Evolutionary conservation across 2,797 vertebrate species (phyloP).

Genomic region (Leucoraja ocellata): DNA sequence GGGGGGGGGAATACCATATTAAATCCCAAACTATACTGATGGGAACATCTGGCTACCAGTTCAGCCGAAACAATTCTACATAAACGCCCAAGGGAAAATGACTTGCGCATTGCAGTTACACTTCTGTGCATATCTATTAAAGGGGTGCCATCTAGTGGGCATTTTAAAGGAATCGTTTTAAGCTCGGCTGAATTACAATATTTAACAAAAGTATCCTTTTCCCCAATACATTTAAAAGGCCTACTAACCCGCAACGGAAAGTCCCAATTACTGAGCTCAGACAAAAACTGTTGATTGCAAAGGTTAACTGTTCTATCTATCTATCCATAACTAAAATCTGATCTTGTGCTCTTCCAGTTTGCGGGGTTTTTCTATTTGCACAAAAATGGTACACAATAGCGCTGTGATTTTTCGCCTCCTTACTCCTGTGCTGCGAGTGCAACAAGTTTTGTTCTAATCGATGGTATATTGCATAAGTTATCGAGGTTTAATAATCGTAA

Average conservation of each 20-base stretch:
- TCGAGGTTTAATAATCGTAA: too few relatives aligned
- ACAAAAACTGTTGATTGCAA: background rate
- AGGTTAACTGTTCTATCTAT: background rate
- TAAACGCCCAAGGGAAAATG: background rate
- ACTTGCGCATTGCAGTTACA: conserved; percentile 1
- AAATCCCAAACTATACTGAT: background rate
- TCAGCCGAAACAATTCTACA: background rate
- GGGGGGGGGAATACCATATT: background rate
- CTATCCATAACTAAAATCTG: too few relatives aligned
- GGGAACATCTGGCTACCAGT: background rate
- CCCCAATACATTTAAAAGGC: background rate
- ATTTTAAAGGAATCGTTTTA: background rate
- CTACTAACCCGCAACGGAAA: background rate
- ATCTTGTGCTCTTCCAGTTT: too few relatives aligned
- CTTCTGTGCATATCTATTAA: background rate
- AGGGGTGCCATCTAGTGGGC: conserved; percentile 22
- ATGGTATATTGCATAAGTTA: too few relatives aligned
- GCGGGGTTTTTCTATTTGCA: too few relatives aligned
- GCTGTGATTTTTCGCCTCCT: too few relatives aligned
- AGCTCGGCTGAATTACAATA: background rate
- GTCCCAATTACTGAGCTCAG: background rate
- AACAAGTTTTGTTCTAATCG: too few relatives aligned
- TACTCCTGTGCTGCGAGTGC: too few relatives aligned
- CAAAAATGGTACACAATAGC: too few relatives aligned
- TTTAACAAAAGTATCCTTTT: background rate